Evolutionary conservation across 2,113 vertebrate species (phyloP), one percentile per base, ranked within the genome.

Genomic region (Sprattus sprattus): DNA sequence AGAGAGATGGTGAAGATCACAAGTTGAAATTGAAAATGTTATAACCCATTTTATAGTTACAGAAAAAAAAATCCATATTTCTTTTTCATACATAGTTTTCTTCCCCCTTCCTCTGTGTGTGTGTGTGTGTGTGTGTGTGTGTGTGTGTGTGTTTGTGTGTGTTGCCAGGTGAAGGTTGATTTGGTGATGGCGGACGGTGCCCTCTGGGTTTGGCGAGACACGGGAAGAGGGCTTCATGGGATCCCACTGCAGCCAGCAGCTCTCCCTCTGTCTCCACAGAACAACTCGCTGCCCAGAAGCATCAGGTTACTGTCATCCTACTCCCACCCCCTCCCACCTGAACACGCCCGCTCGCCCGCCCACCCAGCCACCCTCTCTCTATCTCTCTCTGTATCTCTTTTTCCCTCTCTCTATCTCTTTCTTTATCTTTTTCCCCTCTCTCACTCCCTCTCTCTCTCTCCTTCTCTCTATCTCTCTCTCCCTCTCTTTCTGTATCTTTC

Each of bases 241-340:
- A 71, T 71, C 64, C 10, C 25, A 32, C 64, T 32, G 64, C 15
- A 15, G 64, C 25, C 20, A 25, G 60, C 52, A 18, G 16, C 16
- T 16, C 52, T 54, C 52, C 52, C 52, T 54, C 52, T 16, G 52
- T 54, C 52, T 54, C 52, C 52, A 54, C 52, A 54, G 39, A 67
- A 28, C 60, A 67, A 67, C 60, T 25, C 25, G 6, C 6, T 28
- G 60, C 6, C 22, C 60, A 67, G 25, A 10, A 20, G 85, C 89
- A 90, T 94, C 89, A 81, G 67, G 85, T 94, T 93, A 90, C 93
- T 89, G 91, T 88, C 85, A 92, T 81, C 83, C 90, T 91, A 92
- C 88, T 92, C 90, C 92, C 60, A n/a, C 60, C 60, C 60, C 20
- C 60, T 28, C 60, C 60, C 8, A 67, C 60, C 60, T 67, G 60